Percentiles rank a stretch among this genome's conserved stretches.
phyloP scores from a whole-genome alignment of 1,140 invertebrate genomes.

The Drosophila busckii region DNA sequence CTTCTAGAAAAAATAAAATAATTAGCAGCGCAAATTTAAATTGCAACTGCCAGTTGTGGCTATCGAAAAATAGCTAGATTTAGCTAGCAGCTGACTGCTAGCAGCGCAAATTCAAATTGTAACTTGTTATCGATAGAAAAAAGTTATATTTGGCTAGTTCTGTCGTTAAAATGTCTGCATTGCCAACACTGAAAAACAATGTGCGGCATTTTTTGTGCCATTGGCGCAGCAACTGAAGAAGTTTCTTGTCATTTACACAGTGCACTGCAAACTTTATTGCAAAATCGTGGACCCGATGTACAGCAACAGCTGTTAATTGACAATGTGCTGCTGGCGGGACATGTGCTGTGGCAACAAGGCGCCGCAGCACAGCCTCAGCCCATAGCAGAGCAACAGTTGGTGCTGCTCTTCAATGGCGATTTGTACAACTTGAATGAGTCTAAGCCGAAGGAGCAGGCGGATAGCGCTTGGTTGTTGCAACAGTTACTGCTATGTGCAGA shows the following conservation, averaged over 20 bases:
- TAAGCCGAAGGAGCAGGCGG: constrained; percentile 22
- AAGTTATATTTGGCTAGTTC: no score
- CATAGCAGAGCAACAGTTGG: constrained; percentile 80
- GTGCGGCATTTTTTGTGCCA: constrained; percentile 55
- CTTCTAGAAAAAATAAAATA: no score
- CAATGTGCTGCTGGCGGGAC: constrained; percentile 80
- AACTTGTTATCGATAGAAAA: no score
- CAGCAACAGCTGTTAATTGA: constrained; percentile 11
- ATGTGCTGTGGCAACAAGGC: constrained; percentile 85
- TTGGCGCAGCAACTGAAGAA: constrained; percentile 1
- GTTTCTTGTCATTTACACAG: neutral
- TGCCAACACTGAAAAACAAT: no score
- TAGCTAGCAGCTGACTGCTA: no score
- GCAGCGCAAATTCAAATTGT: no score
- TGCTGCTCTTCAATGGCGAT: constrained; percentile 91
- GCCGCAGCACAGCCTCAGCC: constrained; percentile 82
- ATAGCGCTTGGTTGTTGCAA: constrained; percentile 40
- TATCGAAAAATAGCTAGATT: no score
- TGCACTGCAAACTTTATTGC: constrained; percentile 7
- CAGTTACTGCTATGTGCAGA: constrained; percentile 21
- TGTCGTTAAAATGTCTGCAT: no score
- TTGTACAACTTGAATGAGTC: constrained; percentile 82
- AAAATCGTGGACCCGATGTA: constrained; percentile 49
- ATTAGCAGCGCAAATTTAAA: no score
- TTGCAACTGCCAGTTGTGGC: no score